These are phyloP conservation scores for Hetaerina titia DNA, from an alignment of 2,888 invertebrate genomes.

Conservation along the genomic window DNA sequence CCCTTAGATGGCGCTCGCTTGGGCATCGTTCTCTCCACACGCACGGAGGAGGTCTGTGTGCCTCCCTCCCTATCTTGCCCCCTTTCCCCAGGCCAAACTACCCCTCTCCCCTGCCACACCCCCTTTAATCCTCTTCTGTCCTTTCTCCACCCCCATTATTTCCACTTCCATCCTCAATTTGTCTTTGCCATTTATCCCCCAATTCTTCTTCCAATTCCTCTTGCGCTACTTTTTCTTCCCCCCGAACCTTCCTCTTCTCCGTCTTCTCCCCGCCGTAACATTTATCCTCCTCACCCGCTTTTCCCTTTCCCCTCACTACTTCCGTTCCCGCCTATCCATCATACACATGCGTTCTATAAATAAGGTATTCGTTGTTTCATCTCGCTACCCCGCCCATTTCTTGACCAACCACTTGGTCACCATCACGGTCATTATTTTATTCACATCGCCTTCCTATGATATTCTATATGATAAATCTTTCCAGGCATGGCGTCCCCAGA, in stretches of 20 bases:
- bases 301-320: not conserved
- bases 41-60: no score
- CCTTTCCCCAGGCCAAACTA: not conserved
- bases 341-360: not conserved
- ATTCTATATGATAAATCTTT: no score
- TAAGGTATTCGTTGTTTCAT: not conserved
- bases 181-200: not conserved
- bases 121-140: not conserved
- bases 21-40: not conserved
- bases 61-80: no score
- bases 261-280: not conserved
- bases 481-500: no score
- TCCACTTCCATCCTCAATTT: slow-evolving; percentile 28
- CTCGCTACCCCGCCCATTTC: not conserved
- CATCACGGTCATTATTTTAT: no score
- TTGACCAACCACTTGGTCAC: not conserved
- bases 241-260: not conserved
- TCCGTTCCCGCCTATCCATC: not conserved
- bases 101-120: not conserved
- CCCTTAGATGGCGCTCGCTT: not conserved
- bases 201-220: not conserved
- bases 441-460: no score
- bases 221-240: not conserved
- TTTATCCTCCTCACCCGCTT: not conserved
- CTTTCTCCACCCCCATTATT: not conserved